Percentiles rank a stretch among this genome's conserved stretches.
Evolutionary conservation across 2,797 vertebrate species (phyloP).

Genomic region (Lemur catta): DNA sequence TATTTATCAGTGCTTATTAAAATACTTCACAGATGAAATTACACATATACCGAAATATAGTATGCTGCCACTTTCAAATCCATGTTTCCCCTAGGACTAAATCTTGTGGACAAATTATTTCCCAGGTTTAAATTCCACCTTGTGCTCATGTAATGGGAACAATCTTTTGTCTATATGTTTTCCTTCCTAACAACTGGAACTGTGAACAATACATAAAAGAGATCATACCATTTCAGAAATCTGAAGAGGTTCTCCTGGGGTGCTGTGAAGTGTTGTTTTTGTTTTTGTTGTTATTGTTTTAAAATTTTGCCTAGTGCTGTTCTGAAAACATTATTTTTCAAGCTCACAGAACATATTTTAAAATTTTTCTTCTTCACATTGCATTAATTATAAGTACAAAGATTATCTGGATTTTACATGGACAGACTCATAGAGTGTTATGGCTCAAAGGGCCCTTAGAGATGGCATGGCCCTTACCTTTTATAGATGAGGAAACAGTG

Average conservation of each 20-base stretch:
- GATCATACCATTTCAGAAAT: background rate
- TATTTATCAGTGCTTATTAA: conserved; percentile 47
- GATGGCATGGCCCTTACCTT: background rate
- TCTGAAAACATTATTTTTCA: conserved; percentile 13
- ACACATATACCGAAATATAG: background rate
- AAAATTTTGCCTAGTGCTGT: background rate
- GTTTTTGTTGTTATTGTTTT: background rate
- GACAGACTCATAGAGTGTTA: background rate
- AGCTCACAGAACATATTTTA: background rate
- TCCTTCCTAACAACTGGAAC: background rate
- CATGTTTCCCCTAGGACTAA: background rate
- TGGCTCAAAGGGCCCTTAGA: background rate
- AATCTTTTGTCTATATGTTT: background rate
- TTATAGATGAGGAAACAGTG: background rate
- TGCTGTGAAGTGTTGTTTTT: background rate
- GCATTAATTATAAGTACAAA: background rate
- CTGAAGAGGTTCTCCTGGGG: background rate
- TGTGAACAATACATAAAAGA: background rate
- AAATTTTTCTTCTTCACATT: background rate
- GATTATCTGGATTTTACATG: background rate
- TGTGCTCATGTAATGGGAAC: background rate
- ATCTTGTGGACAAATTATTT: conserved; percentile 31
- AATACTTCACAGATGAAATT: conserved; percentile 50
- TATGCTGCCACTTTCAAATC: conserved; percentile 2
- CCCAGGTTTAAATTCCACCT: conserved; percentile 27